Base-by-base conservation (phyloP, 2,888 invertebrate genomes). In the Raillietiella orientalis region DNA sequence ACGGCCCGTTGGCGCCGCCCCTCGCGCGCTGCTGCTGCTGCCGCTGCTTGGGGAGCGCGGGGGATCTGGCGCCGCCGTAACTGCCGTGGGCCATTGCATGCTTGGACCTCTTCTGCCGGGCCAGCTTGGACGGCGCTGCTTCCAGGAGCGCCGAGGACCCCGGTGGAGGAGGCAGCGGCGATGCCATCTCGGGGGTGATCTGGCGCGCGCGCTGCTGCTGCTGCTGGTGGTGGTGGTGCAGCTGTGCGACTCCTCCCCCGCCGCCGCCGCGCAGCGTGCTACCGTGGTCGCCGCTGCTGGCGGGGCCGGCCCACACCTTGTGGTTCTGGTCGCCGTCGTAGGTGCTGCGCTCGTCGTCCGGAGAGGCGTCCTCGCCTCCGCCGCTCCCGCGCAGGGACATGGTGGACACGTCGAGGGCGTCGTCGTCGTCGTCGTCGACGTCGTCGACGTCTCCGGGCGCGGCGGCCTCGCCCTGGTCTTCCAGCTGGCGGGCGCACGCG, bases 271-370 rank as follows among this genome's bases (percentile, higher is more conserved):
- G 43, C 26, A 56, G 38, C 2, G 55, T 55, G 17, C 47, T 50
- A 32, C 72, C 16, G 30, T 26, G 26, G 11, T 32, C 30, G 26
- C 22, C 23, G 22, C 6, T 12, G 22, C 8, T 6, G 31, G 35
- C 38, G 28, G 39, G 32, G 13, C 72, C 71, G 3, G 70, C 69
- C 79, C 82, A 82, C 21, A 82, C 67, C 46, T 82, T 82, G 45
- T 82, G 79, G 44, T 82, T 82, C 46, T 77, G 77, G 40, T 79
- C 74, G 1, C 75, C 77, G 40, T 77, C 77, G 46, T 67, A 77
- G 29, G 65, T 62, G 33, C 74, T 74, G 13, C 69, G 55, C 35
- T 75, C 71, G 35, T 74, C 74, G 30, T 25, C 29, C 16, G 21
- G 19, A 13, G 10, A 16, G 13, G 8, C 13, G 27, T 23, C 11